Evolutionary conservation across 2,888 invertebrate species (phyloP), one percentile per base, ranked within the genome.

Genomic region (Drosophila mulleri): DNA sequence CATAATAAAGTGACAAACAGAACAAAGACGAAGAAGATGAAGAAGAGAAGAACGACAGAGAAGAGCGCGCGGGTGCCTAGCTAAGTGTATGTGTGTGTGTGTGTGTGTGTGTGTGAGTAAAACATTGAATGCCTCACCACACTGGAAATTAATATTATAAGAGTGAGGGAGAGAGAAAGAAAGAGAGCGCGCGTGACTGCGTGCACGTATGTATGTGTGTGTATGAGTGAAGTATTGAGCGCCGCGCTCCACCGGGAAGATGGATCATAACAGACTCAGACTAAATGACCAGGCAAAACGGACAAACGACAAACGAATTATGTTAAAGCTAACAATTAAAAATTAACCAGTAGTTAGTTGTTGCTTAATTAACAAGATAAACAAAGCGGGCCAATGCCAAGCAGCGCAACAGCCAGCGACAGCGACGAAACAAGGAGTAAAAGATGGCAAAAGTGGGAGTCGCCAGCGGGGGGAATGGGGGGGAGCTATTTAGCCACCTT

Each of bases 311-410:
- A 60, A 56, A 72, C 71, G 81, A 81, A 83, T 81, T 72, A 79
- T 67, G 62, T 65, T 81, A 69, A 65, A 65, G 74, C 62, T 88
- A 82, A 79, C 82, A 88, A 88, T 88, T 84, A 84, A 86, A 81
- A 86, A 72, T 79, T 86, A 84, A 83, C 57, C 72, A 83, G 72
- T 75, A 80, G 80, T 85, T 88, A 75, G 76, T 79, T 81, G 67
- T 67, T 60, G 71, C 71, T 76, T 75, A 83, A 83, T 86, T 88
- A 84, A 88, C 83, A 79, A 88, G 87, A 69, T 74, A 68, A 86
- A 83, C 78, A 81, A 61, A 69, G 58, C 32, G 69, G 57, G 59
- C 48, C 66, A 60, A 59, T 35, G 75, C 60, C 47, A 67, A 23
- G 48, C 62, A 11, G 18, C 5, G 53, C 26, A 26, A 26, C 26